Conservation (phyloP, 2,888 invertebrate genomes). For the Amphipyra tragopoginis region DNA sequence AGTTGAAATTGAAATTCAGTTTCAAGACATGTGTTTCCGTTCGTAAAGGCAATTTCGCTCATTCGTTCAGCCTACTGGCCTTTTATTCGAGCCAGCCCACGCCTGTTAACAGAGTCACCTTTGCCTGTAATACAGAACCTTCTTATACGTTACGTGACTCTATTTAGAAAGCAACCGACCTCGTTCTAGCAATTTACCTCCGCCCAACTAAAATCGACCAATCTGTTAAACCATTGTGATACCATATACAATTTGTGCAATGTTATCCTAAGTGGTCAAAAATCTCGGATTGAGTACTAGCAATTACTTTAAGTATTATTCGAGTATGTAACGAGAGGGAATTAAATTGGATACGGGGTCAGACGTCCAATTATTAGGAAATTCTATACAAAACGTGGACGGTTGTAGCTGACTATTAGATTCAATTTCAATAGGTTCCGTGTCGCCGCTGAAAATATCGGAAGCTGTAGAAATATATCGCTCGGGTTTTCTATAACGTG, state of each 20-base stretch:
- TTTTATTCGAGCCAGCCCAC: conserved; percentile 64
- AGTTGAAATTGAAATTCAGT: conserved; percentile 63
- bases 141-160: conserved; percentile 85
- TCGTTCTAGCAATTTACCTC: conserved; percentile 80
- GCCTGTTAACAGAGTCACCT: conserved; percentile 70
- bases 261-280: conserved; percentile 64
- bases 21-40: conserved; percentile 59
- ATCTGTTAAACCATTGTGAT: conserved; percentile 77
- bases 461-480: conserved; percentile 58
- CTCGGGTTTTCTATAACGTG: conserved; percentile 48
- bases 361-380: conserved; percentile 54
- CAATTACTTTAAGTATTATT: conserved; percentile 61
- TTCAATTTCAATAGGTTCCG: conserved; percentile 59
- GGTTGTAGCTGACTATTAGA: conserved; percentile 52
- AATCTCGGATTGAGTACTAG: conserved; percentile 56
- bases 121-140: conserved; percentile 73
- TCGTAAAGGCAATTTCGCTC: conserved; percentile 65
- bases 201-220: conserved; percentile 73
- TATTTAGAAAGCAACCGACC: conserved; percentile 79
- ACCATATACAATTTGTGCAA: conserved; percentile 69
- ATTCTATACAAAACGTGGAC: conserved; percentile 48
- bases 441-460: conserved; percentile 51
- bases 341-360: conserved; percentile 62
- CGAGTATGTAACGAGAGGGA: conserved; percentile 52
- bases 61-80: conserved; percentile 63